Percentiles rank a stretch among this genome's conserved stretches.
Conservation (phyloP, 2,113 vertebrate species). For the Calypte anna region DNA sequence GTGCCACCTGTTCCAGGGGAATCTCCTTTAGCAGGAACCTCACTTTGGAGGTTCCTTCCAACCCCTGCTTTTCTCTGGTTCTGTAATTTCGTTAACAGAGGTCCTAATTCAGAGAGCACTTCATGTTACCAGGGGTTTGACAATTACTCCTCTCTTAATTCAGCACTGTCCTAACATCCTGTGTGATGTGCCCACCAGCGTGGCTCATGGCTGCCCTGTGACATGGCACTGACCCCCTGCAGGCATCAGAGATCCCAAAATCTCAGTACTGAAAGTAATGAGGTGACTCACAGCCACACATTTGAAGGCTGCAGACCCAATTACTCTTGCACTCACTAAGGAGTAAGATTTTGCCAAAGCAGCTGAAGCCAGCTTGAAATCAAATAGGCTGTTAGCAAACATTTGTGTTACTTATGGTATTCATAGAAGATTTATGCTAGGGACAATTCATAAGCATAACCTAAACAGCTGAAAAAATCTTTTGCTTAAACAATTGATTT, state of each 20-base stretch:
- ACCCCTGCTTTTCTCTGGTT: no score
- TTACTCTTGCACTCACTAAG: not conserved
- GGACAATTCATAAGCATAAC: not conserved
- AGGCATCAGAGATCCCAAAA: not conserved
- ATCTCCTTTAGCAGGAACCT: no score
- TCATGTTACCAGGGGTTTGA: not conserved
- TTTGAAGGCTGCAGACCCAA: not conserved
- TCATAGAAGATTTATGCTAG: not conserved
- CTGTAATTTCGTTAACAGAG: not conserved
- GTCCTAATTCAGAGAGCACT: not conserved
- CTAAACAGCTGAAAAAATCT: not conserved
- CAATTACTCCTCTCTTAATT: not conserved
- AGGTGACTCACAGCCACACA: not conserved
- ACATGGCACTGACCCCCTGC: not conserved
- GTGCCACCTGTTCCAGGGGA: no score
- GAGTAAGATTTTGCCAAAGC: not conserved
- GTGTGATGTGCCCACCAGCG: rapidly evolving
- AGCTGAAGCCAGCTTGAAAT: not conserved
- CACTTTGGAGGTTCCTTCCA: no score
- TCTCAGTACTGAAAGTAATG: not conserved
- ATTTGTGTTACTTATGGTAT: not conserved
- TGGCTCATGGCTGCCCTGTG: not conserved
- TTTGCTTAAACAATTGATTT: not conserved
- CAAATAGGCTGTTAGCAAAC: not conserved
- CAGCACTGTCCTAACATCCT: not conserved